phyloP scores from a whole-genome alignment of 1,140 invertebrate species.

The Teleopsis dalmanni region DNA sequence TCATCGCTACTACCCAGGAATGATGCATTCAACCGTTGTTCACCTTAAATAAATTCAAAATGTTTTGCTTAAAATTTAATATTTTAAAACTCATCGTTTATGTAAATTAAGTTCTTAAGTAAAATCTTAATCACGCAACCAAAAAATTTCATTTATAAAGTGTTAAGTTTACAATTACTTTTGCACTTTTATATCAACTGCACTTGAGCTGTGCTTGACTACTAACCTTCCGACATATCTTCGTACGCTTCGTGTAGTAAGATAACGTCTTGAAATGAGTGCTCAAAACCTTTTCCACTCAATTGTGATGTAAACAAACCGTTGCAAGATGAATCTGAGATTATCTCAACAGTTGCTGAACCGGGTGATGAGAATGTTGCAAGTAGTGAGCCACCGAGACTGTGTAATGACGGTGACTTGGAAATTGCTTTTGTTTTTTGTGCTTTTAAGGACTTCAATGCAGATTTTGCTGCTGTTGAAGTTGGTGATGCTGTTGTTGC shows the following conservation, averaged over 20 bases:
- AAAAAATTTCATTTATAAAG: too few relatives aligned
- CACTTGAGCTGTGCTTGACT: too few relatives aligned
- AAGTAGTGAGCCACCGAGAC: conserved; percentile 32
- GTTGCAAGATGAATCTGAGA: conserved; percentile 34
- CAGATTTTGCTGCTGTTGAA: conserved; percentile 16
- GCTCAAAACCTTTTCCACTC: conserved; percentile 33
- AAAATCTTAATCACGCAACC: not conserved
- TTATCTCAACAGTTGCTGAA: conserved; percentile 33
- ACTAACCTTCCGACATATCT: conserved; percentile 57
- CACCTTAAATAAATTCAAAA: conserved; percentile 19
- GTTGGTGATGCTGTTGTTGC: conserved; percentile 25
- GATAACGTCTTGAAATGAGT: conserved; percentile 40
- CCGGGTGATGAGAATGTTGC: conserved; percentile 40
- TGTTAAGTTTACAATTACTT: too few relatives aligned
- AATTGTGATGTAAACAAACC: conserved; percentile 30
- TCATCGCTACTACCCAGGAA: conserved; percentile 40
- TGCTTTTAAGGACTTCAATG: conserved; percentile 26
- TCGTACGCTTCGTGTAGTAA: conserved; percentile 42
- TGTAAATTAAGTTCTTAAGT: not conserved
- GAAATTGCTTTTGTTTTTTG: conserved; percentile 16
- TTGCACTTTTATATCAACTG: too few relatives aligned
- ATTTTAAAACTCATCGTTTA: not conserved
- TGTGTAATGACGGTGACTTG: conserved; percentile 36
- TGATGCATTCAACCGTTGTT: conserved; percentile 38
- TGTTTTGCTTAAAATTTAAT: too few relatives aligned